A percentile compares a stretch with the other conserved stretches of the same genome.
Evolutionary conservation across 2,113 vertebrate genomes (phyloP).

Genomic region (Oxyura jamaicensis): DNA sequence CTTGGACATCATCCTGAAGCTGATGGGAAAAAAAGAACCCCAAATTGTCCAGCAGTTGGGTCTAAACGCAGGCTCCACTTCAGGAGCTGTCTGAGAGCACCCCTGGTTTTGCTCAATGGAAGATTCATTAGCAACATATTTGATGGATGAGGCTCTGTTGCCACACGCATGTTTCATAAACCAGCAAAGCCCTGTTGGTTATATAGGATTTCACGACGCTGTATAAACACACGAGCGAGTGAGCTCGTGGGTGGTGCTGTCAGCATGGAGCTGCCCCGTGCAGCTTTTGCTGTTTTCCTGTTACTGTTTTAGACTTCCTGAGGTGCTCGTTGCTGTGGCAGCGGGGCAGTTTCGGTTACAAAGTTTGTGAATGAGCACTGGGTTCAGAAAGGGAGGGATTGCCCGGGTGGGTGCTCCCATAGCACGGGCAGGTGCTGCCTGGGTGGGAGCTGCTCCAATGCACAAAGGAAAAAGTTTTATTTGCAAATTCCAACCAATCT

Average conservation of each 20-base stretch:
- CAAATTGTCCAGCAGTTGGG: not conserved
- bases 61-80: not conserved
- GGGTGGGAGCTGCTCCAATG: not conserved
- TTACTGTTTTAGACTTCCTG: not conserved
- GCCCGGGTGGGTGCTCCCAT: accelerated
- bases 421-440: accelerated
- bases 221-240: accelerated
- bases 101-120: not conserved
- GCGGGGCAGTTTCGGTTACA: not conserved
- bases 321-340: not conserved
- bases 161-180: accelerated
- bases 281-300: not conserved
- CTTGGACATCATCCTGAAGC: not conserved
- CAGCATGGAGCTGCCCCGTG: accelerated
- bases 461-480: accelerated
- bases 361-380: not conserved
- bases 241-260: not conserved
- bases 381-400: not conserved
- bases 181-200: not conserved
- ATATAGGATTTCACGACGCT: not conserved
- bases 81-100: not conserved
- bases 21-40: not conserved
- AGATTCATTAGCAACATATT: accelerated
- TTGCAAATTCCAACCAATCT: not conserved
- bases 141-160: not conserved